Evolutionary conservation across 2,113 vertebrate species (phyloP), one percentile per base, ranked within the genome.

Genomic region (Taurulus bubalis): DNA sequence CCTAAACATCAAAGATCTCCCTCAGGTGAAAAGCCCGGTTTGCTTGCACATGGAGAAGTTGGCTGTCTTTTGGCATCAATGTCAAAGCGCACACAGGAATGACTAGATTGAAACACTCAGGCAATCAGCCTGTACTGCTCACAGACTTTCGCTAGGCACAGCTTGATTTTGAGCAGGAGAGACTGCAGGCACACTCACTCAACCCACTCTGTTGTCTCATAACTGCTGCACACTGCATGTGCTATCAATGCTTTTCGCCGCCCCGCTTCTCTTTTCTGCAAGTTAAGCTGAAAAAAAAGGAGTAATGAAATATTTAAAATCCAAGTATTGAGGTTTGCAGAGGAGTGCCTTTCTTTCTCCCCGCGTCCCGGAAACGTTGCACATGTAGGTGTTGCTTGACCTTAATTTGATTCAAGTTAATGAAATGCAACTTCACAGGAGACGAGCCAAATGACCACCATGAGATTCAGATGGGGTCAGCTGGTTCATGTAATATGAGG

Each of bases 221-320:
- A 89, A 87, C 84, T 75, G 80, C 87, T 82, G 84, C 80, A 87
- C 76, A 62, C 78, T 62, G 79, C 62, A 80, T 69, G 82, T 68
- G 77, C 82, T 87, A 85, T 78, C 75, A 74, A 79, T 76, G 75
- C 75, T 80, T 88, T 85, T 55, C 75, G 38, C 77, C 9, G 63
- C 49, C 75, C 70, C 79, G 77, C 79, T 92, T 88, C 77, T 56
- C 32, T 63, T 93, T 94, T 92, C 84, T 93, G 90, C 88, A 91
- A 90, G 82, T 93, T 92, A 86, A 91, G 90, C 90, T 84, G 77
- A 75, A 91, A 90, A 90, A 79, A 79, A 92, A 42, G 42, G 10
- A 36, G 55, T 71, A 18, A 92, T 94, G 22, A 88, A 93, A 91
- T 92, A 90, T 95, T 94, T 82, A 92, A 87, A 79, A 88, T 62